A percentile compares a stretch with the other conserved stretches of the same genome.
Evolutionary conservation across 2,113 vertebrate genomes (phyloP).

Genomic region (Pedionomus torquatus): DNA sequence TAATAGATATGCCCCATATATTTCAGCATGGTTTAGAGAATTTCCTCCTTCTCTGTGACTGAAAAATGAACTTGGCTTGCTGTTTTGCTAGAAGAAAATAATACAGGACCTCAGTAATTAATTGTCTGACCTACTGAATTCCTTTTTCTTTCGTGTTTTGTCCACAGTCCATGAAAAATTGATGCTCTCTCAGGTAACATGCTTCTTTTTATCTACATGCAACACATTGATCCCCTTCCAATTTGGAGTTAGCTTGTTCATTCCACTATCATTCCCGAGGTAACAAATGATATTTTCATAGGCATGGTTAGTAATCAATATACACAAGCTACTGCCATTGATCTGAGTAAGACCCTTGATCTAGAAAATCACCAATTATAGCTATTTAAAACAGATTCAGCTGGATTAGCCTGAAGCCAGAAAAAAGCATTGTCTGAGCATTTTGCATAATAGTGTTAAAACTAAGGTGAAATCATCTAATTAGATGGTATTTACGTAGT

Average conservation of each 20-base stretch:
- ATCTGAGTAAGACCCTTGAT: slow-evolving; percentile 73
- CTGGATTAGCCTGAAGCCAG: slow-evolving; percentile 46
- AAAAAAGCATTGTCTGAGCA: slow-evolving; percentile 8
- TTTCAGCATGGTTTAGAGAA: slow-evolving; percentile 23
- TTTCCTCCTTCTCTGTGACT: neutral
- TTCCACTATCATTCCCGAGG: slow-evolving; percentile 67
- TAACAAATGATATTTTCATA: slow-evolving; percentile 79
- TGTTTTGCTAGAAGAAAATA: slow-evolving; percentile 40
- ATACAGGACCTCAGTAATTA: slow-evolving; percentile 28
- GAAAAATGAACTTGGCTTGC: slow-evolving; percentile 1
- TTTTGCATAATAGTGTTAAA: slow-evolving; percentile 52
- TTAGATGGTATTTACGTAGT: slow-evolving; percentile 27
- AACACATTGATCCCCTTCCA: slow-evolving; percentile 73
- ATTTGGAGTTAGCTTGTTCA: slow-evolving; percentile 69
- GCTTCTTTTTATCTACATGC: slow-evolving; percentile 72
- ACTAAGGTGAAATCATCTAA: slow-evolving; percentile 35
- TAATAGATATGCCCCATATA: neutral
- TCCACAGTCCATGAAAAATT: slow-evolving; percentile 70
- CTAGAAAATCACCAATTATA: slow-evolving; percentile 77
- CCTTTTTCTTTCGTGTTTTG: slow-evolving; percentile 61
- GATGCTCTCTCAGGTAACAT: slow-evolving; percentile 71
- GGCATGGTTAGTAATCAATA: slow-evolving; percentile 76
- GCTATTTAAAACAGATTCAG: slow-evolving; percentile 70
- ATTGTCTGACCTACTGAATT: slow-evolving; percentile 29
- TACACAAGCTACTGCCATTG: slow-evolving; percentile 75